Conservation (phyloP, 2,113 vertebrate genomes). For the Perca schrenkii region DNA sequence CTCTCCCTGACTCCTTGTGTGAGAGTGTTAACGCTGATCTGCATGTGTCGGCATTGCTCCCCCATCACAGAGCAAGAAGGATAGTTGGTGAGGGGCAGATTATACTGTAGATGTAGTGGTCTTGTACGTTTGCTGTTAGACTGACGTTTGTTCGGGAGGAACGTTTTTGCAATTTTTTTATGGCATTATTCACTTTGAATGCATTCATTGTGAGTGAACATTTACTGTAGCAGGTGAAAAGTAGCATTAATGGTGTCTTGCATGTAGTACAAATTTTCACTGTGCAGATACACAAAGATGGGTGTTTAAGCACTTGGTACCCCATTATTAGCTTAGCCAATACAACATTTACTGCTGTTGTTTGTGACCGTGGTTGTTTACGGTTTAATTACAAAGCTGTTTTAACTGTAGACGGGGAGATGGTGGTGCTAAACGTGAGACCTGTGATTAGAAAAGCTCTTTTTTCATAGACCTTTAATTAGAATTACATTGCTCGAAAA, state of each 20-base stretch:
- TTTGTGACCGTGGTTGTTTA: constrained; percentile 27
- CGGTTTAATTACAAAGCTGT: constrained; percentile 36
- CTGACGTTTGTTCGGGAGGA: not conserved
- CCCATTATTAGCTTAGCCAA: not conserved
- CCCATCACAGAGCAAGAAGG: not conserved
- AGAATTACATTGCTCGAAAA: constrained; percentile 5
- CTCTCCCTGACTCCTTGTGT: not conserved
- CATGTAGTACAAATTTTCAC: not conserved
- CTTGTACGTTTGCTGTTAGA: not conserved
- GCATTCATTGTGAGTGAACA: not conserved
- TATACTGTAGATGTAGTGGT: not conserved
- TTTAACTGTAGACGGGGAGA: not conserved
- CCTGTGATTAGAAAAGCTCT: constrained; percentile 38
- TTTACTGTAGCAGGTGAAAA: not conserved
- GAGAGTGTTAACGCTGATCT: not conserved
- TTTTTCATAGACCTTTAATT: constrained; percentile 38
- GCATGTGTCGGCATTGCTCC: constrained; percentile 22
- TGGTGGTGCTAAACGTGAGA: constrained; percentile 24
- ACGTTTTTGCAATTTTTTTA: not conserved
- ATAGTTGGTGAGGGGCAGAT: not conserved
- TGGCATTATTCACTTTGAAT: not conserved
- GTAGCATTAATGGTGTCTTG: not conserved
- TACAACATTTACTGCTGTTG: constrained; percentile 31
- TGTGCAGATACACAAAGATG: not conserved
- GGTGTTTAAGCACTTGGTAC: not conserved